These are phyloP conservation scores for Pantherophis alleghaniensis DNA, from an alignment of 2,797 vertebrate species.

Conservation along the genomic window DNA sequence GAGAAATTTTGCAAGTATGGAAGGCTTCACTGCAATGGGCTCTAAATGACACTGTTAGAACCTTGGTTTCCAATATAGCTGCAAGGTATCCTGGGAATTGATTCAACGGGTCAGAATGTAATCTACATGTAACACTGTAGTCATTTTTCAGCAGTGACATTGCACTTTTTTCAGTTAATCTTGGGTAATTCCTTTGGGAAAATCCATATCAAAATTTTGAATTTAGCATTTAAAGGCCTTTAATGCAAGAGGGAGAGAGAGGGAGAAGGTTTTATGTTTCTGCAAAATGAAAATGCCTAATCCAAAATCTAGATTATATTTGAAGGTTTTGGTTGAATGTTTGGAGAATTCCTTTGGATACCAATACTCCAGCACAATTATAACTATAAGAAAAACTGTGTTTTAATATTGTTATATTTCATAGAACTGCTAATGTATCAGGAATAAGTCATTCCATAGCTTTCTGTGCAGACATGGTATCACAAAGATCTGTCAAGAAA, in stretches of 20 bases:
- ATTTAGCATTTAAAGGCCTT: constrained; percentile 76
- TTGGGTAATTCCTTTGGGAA: constrained; percentile 69
- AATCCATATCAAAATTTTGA: constrained; percentile 75
- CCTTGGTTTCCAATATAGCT: background rate
- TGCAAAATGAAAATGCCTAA: too few species aligned
- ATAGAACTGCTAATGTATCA: constrained; percentile 62
- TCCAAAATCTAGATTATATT: too few species aligned
- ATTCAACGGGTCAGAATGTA: background rate
- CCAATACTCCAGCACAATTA: constrained; percentile 71
- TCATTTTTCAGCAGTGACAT: constrained; percentile 57
- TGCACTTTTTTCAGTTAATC: constrained; percentile 65
- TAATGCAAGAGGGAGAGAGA: constrained; percentile 54
- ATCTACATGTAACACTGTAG: background rate
- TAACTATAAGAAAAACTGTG: constrained; percentile 67
- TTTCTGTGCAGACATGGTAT: constrained; percentile 56
- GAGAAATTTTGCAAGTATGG: background rate
- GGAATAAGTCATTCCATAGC: constrained; percentile 60
- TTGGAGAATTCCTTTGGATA: constrained; percentile 75
- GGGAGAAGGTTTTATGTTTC: too few species aligned
- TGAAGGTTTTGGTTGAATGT: constrained; percentile 72
- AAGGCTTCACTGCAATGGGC: background rate
- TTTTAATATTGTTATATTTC: constrained; percentile 68
- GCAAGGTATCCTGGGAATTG: background rate
- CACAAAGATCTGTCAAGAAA: constrained; percentile 38
- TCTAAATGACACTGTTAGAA: background rate